A percentile compares a stretch with the other conserved stretches of the same genome.
Conservation (phyloP, 2,113 vertebrate species). For the Montifringilla adamsi region DNA sequence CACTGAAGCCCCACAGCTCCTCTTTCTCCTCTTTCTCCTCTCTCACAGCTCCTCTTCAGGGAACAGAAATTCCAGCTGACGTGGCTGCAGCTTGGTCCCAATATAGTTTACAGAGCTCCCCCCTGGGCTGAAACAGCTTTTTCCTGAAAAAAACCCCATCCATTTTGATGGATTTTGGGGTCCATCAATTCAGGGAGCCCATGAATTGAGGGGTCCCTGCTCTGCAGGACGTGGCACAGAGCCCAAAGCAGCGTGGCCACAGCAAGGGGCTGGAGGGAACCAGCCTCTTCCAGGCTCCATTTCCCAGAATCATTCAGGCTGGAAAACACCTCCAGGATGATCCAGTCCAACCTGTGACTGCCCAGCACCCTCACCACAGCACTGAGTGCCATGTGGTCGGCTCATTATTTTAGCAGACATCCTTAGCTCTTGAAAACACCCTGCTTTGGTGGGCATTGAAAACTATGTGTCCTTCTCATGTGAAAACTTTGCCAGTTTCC, state of each 20-base stretch:
- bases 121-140: neutral
- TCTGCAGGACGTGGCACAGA: neutral
- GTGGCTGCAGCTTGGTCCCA: neutral
- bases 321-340: neutral
- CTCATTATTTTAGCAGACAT: neutral
- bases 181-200: too few relatives aligned
- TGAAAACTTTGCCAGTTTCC: neutral
- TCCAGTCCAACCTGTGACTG: too few relatives aligned
- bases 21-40: neutral
- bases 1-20: neutral
- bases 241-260: neutral
- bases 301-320: neutral
- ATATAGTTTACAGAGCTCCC: neutral
- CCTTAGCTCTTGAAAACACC: neutral
- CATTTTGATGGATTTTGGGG: too few relatives aligned
- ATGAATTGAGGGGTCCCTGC: neutral
- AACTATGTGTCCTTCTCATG: neutral
- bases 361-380: neutral
- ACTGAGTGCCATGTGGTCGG: fast-evolving
- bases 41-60: neutral
- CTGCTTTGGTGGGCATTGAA: neutral
- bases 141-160: neutral
- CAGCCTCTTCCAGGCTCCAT: neutral
- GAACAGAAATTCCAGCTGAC: neutral
- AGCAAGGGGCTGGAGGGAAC: neutral